Evolutionary conservation across 2,888 invertebrate species (phyloP).

Genomic region (Leucoma salicis): DNA sequence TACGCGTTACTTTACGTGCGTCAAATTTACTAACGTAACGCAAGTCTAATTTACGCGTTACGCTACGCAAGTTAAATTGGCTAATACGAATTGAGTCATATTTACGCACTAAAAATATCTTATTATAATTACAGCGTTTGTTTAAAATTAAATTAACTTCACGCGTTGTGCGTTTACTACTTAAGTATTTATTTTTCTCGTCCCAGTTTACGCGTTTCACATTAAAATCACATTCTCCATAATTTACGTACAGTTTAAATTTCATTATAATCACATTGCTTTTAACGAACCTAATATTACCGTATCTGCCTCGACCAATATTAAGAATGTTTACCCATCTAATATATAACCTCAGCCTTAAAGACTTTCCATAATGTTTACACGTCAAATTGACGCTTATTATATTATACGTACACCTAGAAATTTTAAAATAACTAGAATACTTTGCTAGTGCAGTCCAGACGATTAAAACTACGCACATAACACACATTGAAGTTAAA

Average conservation of each 20-base stretch:
- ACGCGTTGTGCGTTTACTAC: slow-evolving; percentile 10
- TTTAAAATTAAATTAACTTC: slow-evolving; percentile 6
- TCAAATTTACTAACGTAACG: slow-evolving; percentile 8
- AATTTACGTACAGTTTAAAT: not conserved
- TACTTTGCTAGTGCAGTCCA: slow-evolving; percentile 26
- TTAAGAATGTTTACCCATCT: slow-evolving; percentile 6
- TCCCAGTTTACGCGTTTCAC: slow-evolving; percentile 1
- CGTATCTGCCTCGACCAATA: slow-evolving; percentile 4
- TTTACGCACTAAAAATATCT: not conserved
- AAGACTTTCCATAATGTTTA: slow-evolving; percentile 7
- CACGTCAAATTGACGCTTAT: slow-evolving; percentile 10
- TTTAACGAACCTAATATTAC: slow-evolving; percentile 1
- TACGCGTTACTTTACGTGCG: slow-evolving; percentile 10
- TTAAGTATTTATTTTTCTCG: not conserved
- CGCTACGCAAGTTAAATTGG: not conserved
- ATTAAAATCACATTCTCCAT: slow-evolving; percentile 4
- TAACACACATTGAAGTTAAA: slow-evolving; percentile 11
- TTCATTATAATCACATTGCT: slow-evolving; percentile 7
- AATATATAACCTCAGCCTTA: slow-evolving; percentile 9
- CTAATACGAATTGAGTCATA: not conserved
- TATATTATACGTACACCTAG: slow-evolving; percentile 18
- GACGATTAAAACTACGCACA: slow-evolving; percentile 15
- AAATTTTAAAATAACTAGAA: slow-evolving; percentile 9
- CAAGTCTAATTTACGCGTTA: slow-evolving; percentile 4
- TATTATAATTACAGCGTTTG: not conserved